Percentiles rank a stretch among this genome's conserved stretches.
These are phyloP conservation scores for Antechinus flavipes DNA, from an alignment of 2,113 vertebrate genomes.

Conservation along the genomic window DNA sequence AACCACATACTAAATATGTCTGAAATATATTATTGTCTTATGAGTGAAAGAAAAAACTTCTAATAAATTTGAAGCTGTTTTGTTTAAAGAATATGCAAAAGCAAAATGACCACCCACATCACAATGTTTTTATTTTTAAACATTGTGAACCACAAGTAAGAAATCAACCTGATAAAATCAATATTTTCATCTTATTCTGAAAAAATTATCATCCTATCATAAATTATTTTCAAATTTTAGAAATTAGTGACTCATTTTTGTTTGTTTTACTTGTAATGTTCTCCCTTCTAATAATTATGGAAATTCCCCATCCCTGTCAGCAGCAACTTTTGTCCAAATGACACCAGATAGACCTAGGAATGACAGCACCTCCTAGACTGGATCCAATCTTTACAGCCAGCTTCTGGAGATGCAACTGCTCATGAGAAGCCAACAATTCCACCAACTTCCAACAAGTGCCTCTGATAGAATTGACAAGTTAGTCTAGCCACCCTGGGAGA, in stretches of 20 bases:
- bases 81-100: conserved; percentile 24
- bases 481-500: neutral
- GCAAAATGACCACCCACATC: neutral
- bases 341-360: neutral
- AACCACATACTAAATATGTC: neutral
- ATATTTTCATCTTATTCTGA: conserved; percentile 3
- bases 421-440: neutral
- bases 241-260: neutral
- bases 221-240: conserved; percentile 41
- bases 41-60: neutral
- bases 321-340: neutral
- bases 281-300: neutral
- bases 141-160: conserved; percentile 18
- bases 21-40: conserved; percentile 15
- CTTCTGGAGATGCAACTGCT: neutral
- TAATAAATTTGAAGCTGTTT: neutral
- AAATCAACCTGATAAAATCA: neutral
- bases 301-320: neutral
- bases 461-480: neutral
- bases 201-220: neutral
- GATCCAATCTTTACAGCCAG: neutral
- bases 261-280: neutral
- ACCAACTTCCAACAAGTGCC: neutral
- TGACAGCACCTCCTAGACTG: neutral
- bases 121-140: neutral